Percentiles rank a stretch among this genome's conserved stretches.
These are phyloP conservation scores for Myotis davidii DNA, from an alignment of 2,113 vertebrate genomes.

Conservation along the genomic window DNA sequence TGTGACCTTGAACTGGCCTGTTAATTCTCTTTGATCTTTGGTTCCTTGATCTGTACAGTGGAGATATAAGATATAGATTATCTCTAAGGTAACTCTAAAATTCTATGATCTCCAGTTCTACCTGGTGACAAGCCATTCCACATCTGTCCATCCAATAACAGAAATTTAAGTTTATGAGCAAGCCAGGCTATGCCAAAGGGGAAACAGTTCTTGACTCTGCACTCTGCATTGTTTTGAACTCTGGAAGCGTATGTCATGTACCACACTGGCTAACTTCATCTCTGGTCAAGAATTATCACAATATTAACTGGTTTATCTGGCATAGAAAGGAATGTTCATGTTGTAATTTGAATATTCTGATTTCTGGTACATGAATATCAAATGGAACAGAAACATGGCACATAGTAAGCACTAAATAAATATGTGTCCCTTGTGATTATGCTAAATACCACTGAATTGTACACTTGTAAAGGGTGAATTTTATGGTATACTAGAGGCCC, in stretches of 20 bases:
- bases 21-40: neutral
- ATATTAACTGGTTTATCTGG: neutral
- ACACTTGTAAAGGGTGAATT: neutral
- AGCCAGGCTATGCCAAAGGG: neutral
- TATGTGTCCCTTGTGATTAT: neutral
- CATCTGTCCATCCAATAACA: neutral
- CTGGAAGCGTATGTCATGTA: conserved; percentile 14
- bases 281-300: neutral
- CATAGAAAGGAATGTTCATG: neutral
- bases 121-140: neutral
- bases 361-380: neutral
- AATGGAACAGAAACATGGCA: neutral
- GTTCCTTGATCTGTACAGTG: neutral
- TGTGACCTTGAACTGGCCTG: neutral
- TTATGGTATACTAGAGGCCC: neutral
- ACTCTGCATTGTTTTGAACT: neutral
- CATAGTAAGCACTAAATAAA: neutral
- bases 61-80: neutral
- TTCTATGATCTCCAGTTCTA: neutral
- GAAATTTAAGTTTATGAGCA: neutral
- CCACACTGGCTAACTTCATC: neutral
- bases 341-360: conserved; percentile 23
- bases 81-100: neutral
- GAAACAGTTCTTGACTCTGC: neutral
- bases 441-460: neutral